Evolutionary conservation across 1,140 invertebrate species (phyloP), one percentile per base, ranked within the genome.

Genomic region (Trissolcus basalis): DNA sequence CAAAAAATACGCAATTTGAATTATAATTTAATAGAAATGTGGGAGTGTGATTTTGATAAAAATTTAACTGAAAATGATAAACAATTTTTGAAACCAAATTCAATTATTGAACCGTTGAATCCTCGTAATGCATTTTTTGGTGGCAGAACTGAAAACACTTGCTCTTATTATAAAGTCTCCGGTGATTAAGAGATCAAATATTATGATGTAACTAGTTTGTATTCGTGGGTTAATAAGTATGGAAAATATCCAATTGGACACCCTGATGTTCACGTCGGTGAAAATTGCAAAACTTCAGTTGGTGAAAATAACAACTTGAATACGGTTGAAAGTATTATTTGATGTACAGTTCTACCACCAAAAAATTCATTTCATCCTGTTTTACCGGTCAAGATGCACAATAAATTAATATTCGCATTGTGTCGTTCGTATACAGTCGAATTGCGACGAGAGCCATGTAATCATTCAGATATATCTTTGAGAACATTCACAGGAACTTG

Each of bases 161-260:
- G n/a, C n/a, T n/a, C n/a, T n/a, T n/a, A n/a, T n/a, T n/a, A n/a
- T n/a, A n/a, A n/a, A 84, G 85, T n/a, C 36, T 81, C 12, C 85
- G 80, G n/a, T 80, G 83, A 59, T 83, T 82, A 87, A 75, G 76
- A 77, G 71, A 85, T 87, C 9, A 60, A 76, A 45, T 87, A 85
- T 47, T 55, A 77, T 0, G 85, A 87, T 64, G 79, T 86, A 33
- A 78, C 72, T 36, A 82, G 80, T 27, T 69, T 86, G n/a, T 86
- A 87, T 71, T 84, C 80, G 12, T 80, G 55, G 11, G 55, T 79
- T 14, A 61, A 51, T 47, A 80, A 83, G 51, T 68, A 63, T 9
- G 77, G 76, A 9, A 61, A 72, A 58, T 86, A 81, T 59, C 85
- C 84, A 71, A 87, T n/a, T n/a, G n/a, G n/a, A n/a, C n/a, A n/a